phyloP scores from a whole-genome alignment of 2,888 invertebrate genomes.

The Stenodema calcarata region DNA sequence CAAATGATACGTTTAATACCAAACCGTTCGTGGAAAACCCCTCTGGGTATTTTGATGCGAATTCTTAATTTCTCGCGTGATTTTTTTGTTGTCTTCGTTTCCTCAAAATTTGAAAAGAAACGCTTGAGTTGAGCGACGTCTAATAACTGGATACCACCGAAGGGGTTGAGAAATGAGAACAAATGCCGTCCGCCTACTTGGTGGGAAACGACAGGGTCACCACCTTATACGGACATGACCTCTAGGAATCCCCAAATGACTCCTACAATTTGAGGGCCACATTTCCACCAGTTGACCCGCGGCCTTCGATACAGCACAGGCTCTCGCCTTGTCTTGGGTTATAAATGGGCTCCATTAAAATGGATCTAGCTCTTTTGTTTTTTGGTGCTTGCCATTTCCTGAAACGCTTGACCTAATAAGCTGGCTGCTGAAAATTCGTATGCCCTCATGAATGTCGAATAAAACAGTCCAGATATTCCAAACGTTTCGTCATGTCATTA shows the following conservation, averaged over 20 bases:
- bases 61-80: neutral
- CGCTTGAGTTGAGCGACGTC: neutral
- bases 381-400: neutral
- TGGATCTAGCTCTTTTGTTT: neutral
- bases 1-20: neutral
- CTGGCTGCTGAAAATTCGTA: too few relatives aligned
- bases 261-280: neutral
- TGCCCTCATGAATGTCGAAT: too few relatives aligned
- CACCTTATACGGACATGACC: slow-evolving; percentile 32
- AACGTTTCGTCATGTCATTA: too few relatives aligned
- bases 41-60: neutral
- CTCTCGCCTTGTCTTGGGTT: neutral
- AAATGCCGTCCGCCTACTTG: neutral
- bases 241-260: slow-evolving; percentile 41
- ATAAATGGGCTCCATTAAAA: neutral
- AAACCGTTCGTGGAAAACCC: neutral
- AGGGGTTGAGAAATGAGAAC: slow-evolving; percentile 2
- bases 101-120: neutral
- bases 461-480: too few relatives aligned
- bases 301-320: neutral
- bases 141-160: neutral
- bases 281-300: neutral
- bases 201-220: slow-evolving; percentile 23
- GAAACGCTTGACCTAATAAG: neutral
- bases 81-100: neutral